phyloP scores from a whole-genome alignment of 2,797 vertebrate species.

The Sylvilagus floridanus region DNA sequence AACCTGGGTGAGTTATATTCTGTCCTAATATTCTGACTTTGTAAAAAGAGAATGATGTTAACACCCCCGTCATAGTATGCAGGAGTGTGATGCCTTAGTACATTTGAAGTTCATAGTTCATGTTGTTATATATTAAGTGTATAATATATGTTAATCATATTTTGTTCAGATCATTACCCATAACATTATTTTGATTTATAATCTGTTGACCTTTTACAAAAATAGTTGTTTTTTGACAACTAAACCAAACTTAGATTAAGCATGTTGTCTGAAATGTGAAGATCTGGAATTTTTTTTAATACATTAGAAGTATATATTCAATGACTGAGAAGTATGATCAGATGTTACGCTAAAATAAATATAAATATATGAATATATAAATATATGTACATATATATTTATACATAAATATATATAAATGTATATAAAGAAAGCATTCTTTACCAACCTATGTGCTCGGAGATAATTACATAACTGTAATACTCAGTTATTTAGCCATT shows the following conservation, averaged over 20 bases:
- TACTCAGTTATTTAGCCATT: not conserved
- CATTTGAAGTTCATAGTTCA: not conserved
- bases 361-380: too few relatives aligned
- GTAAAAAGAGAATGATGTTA: not conserved
- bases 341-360: not conserved
- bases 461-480: not conserved
- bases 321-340: not conserved
- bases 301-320: not conserved
- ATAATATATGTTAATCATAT: not conserved
- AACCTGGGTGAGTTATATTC: not conserved
- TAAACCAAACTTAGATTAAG: conserved; percentile 4
- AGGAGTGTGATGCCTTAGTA: not conserved
- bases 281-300: not conserved
- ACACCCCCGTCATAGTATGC: too few relatives aligned
- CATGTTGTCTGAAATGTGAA: not conserved
- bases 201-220: not conserved
- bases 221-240: not conserved
- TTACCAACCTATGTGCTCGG: not conserved
- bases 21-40: not conserved
- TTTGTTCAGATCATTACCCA: not conserved
- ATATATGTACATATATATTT: too few relatives aligned
- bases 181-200: conserved; percentile 4
- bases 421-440: not conserved
- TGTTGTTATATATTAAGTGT: not conserved
- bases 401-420: too few relatives aligned